These are phyloP conservation scores for Corbicula japonica DNA, from an alignment of 2,888 invertebrate species.

Conservation along the genomic window DNA sequence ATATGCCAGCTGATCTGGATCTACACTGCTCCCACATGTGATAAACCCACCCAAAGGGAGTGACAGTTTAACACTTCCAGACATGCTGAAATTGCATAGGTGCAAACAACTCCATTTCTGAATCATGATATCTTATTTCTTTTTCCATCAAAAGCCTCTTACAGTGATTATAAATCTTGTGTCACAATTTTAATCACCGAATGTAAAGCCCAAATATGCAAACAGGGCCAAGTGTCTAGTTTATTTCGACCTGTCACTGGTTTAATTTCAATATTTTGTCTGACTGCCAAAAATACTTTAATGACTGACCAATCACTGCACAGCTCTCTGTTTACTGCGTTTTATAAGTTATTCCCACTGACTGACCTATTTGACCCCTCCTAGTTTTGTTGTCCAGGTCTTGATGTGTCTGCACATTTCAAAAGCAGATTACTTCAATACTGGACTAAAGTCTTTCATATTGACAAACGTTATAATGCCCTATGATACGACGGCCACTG, in stretches of 20 bases:
- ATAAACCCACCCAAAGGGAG: too few relatives aligned
- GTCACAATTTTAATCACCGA: constrained; percentile 41
- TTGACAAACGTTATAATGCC: constrained; percentile 15
- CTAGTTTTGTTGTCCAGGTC: constrained; percentile 56
- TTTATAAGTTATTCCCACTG: constrained; percentile 35
- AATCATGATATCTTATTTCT: too few relatives aligned
- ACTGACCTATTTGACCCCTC: constrained; percentile 56
- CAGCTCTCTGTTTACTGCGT: constrained; percentile 50
- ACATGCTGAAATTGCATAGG: constrained; percentile 37
- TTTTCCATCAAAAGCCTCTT: constrained; percentile 21
- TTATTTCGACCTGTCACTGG: constrained; percentile 51
- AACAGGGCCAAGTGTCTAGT: constrained; percentile 44
- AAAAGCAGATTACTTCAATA: constrained; percentile 24
- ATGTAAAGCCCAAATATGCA: constrained; percentile 30
- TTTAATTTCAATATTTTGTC: constrained; percentile 50
- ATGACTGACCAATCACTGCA: constrained; percentile 63
- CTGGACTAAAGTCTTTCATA: constrained; percentile 27
- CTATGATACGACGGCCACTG: constrained; percentile 29
- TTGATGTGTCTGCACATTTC: constrained; percentile 44
- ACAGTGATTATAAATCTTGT: constrained; percentile 40
- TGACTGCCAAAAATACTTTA: constrained; percentile 51
- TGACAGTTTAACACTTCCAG: too few relatives aligned
- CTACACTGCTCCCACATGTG: too few relatives aligned
- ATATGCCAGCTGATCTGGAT: too few relatives aligned
- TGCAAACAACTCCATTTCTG: constrained; percentile 26